Evolutionary conservation across 2,113 vertebrate species (phyloP).

Genomic region (mouse (Mus musculus)): DNA sequence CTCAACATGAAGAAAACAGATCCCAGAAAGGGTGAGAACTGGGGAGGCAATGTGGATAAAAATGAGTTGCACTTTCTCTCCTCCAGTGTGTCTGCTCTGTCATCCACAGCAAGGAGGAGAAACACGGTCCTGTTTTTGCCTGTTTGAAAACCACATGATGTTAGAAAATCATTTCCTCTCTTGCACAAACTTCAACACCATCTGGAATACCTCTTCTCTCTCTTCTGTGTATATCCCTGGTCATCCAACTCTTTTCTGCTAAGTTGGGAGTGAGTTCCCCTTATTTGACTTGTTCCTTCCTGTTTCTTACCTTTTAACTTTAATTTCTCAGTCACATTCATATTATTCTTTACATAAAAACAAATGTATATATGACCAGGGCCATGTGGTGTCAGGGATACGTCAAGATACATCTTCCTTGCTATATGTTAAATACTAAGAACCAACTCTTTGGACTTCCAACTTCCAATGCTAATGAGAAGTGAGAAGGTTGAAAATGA

Average conservation of each 20-base stretch:
- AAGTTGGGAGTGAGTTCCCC: conserved; percentile 24
- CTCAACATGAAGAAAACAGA: conserved; percentile 65
- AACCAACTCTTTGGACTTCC: conserved; percentile 32
- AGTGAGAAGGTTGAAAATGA: neutral
- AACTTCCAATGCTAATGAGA: conserved; percentile 43
- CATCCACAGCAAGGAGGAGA: conserved; percentile 47
- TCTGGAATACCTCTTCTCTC: conserved; percentile 74
- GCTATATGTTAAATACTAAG: neutral
- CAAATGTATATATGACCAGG: neutral
- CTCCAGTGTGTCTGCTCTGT: conserved; percentile 78
- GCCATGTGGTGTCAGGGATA: neutral
- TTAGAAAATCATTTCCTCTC: conserved; percentile 79
- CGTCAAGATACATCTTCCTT: neutral
- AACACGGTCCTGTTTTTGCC: conserved; percentile 72
- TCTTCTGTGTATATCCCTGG: conserved; percentile 66
- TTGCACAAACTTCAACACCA: conserved; percentile 72
- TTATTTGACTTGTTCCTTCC: conserved; percentile 44
- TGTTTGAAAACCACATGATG: conserved; percentile 77
- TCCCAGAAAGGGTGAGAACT: conserved; percentile 63
- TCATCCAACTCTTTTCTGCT: conserved; percentile 54
- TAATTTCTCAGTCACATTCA: conserved; percentile 46
- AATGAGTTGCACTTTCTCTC: conserved; percentile 77
- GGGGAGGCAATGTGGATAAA: conserved; percentile 72
- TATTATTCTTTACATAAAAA: conserved; percentile 12
- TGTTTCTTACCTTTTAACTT: conserved; percentile 38